A percentile compares a stretch with the other conserved stretches of the same genome.
phyloP scores from a whole-genome alignment of 2,113 vertebrate species.

The Thalassoma bifasciatum region DNA sequence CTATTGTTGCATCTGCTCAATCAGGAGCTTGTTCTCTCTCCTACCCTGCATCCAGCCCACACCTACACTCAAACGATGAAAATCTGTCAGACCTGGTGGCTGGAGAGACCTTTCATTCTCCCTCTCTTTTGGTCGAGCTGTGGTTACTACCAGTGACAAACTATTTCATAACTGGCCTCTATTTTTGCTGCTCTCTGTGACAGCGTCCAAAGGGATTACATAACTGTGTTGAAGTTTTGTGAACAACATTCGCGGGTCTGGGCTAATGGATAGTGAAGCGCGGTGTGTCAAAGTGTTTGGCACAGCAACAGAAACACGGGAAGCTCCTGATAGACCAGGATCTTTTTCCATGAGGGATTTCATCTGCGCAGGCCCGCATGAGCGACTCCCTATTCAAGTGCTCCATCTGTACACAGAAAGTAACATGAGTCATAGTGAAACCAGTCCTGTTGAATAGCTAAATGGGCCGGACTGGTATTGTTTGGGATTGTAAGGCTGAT shows the following conservation, averaged over 20 bases:
- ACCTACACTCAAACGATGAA: slow-evolving; percentile 28
- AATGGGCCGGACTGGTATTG: not conserved
- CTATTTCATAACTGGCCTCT: not conserved
- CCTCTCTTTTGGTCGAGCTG: not conserved
- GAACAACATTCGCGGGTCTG: not conserved
- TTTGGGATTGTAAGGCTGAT: not conserved
- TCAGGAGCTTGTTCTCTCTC: slow-evolving; percentile 52
- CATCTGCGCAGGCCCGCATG: not conserved
- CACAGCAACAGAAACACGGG: slow-evolving; percentile 4
- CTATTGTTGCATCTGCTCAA: slow-evolving; percentile 62
- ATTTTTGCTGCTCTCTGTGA: not conserved
- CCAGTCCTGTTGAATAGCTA: slow-evolving; percentile 9
- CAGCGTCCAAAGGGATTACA: not conserved
- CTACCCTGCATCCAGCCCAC: slow-evolving; percentile 15
- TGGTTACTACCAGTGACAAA: not conserved
- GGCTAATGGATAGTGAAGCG: not conserved
- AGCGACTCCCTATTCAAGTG: slow-evolving; percentile 13
- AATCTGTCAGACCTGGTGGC: slow-evolving; percentile 21
- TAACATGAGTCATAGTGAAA: slow-evolving; percentile 24
- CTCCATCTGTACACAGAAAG: not conserved
- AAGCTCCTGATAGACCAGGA: not conserved
- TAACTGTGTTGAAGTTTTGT: not conserved
- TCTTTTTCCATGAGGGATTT: slow-evolving; percentile 15
- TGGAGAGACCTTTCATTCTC: not conserved
- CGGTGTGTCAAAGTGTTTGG: slow-evolving; percentile 41